These are phyloP conservation scores for Decapterus maruadsi DNA, from an alignment of 2,797 vertebrate species.

Conservation along the genomic window DNA sequence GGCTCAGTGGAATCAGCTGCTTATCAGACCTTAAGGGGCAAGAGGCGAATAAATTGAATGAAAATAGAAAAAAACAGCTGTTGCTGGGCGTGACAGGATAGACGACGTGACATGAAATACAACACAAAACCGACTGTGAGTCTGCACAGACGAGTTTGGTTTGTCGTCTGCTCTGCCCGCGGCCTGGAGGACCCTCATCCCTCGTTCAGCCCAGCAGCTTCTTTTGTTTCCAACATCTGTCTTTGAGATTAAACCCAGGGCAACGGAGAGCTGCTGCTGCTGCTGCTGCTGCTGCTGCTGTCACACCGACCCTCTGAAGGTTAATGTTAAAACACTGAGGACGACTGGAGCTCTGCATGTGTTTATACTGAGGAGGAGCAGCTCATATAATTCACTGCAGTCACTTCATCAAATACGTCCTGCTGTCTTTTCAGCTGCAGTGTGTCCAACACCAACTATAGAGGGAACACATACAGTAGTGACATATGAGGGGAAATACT, in stretches of 20 bases:
- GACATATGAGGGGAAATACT: no score
- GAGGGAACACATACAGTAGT: no score
- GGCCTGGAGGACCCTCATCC: no score
- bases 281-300: slow-evolving; percentile 5
- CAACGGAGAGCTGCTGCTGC: background rate
- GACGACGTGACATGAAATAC: no score
- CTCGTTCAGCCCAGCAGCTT: background rate
- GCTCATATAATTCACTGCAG: slow-evolving; percentile 25
- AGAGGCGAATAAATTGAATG: background rate
- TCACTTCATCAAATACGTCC: background rate
- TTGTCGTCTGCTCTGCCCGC: background rate
- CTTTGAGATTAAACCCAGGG: slow-evolving; percentile 17
- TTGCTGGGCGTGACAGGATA: background rate
- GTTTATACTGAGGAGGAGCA: background rate
- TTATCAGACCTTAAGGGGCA: slow-evolving; percentile 2
- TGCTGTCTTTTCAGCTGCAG: background rate
- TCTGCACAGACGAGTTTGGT: no score
- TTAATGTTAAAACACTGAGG: slow-evolving; percentile 46
- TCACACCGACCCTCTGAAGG: slow-evolving; percentile 38
- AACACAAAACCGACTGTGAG: no score
- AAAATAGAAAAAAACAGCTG: background rate
- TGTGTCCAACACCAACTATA: background rate
- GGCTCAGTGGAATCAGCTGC: slow-evolving; percentile 21
- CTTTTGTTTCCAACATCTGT: slow-evolving; percentile 24
- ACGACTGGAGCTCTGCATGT: slow-evolving; percentile 15